Evolutionary conservation across 2,797 vertebrate species (phyloP).

Genomic region (Agapornis canus): DNA sequence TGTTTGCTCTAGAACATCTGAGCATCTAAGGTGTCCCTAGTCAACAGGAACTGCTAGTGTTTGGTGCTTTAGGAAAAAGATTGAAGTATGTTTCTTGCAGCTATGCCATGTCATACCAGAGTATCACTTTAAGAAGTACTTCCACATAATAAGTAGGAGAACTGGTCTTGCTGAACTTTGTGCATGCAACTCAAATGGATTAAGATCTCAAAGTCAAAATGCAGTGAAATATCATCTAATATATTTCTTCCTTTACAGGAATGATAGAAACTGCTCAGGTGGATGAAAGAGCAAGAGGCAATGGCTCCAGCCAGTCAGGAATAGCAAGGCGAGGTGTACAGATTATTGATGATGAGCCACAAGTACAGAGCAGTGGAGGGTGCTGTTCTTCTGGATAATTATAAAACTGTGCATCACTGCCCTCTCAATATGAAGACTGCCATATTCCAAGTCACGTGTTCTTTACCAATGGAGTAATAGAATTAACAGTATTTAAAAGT

Average conservation of each 20-base stretch:
- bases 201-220: neutral
- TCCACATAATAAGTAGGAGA: neutral
- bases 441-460: slow-evolving; percentile 81
- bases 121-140: neutral
- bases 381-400: slow-evolving; percentile 93
- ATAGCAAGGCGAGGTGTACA: slow-evolving; percentile 89
- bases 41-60: neutral
- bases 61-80: neutral
- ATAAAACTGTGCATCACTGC: slow-evolving; percentile 79
- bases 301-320: slow-evolving; percentile 88
- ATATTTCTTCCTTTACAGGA: slow-evolving; percentile 75
- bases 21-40: neutral
- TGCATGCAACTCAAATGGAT: neutral
- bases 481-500: slow-evolving; percentile 85
- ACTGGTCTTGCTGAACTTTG: neutral
- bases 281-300: slow-evolving; percentile 93
- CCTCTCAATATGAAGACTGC: slow-evolving; percentile 82
- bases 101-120: neutral
- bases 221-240: neutral
- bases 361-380: slow-evolving; percentile 85
- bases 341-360: slow-evolving; percentile 95
- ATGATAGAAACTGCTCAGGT: slow-evolving; percentile 97
- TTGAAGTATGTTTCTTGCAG: neutral
- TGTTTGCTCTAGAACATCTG: neutral
- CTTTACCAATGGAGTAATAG: slow-evolving; percentile 82